phyloP scores from a whole-genome alignment of 2,888 invertebrate species.

The Drosophila borealis region DNA sequence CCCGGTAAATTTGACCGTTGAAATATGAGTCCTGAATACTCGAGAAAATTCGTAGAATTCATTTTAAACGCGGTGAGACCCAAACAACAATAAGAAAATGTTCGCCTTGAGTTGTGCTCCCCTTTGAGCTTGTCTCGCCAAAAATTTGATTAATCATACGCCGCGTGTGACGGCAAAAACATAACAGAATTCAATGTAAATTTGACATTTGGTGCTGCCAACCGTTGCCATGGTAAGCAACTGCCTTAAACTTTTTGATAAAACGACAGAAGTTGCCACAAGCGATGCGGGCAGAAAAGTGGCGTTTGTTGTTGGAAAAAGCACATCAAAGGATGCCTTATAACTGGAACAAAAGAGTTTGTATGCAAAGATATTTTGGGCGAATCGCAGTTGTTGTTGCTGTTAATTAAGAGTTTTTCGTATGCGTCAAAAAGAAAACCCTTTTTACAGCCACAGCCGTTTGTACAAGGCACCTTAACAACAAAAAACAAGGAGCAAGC shows the following conservation, averaged over 20 bases:
- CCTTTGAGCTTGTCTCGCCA: neutral
- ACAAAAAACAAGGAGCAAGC: neutral
- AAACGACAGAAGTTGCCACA: neutral
- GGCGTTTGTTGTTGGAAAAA: conserved; percentile 16
- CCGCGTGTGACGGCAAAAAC: conserved; percentile 26
- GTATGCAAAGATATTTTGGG: conserved; percentile 5
- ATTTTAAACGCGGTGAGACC: conserved; percentile 29
- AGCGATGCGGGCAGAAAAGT: conserved; percentile 6
- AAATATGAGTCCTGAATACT: neutral
- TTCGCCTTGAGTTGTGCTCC: conserved; percentile 1
- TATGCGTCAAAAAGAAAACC: conserved; percentile 1
- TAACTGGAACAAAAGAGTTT: conserved; percentile 6
- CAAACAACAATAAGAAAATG: conserved; percentile 38
- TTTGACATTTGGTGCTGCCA: conserved; percentile 10
- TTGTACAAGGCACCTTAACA: neutral
- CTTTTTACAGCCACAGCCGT: neutral
- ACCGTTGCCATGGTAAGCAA: conserved; percentile 47
- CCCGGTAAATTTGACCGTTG: neutral
- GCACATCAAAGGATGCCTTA: conserved; percentile 48
- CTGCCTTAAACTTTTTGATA: conserved; percentile 14
- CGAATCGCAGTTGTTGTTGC: neutral
- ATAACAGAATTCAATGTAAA: conserved; percentile 22
- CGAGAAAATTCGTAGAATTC: neutral
- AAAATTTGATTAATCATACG: conserved; percentile 63
- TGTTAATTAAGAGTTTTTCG: conserved; percentile 37